Evolutionary conservation across 2,113 vertebrate species (phyloP).

Genomic region (Anarhynchus alexandrinus): DNA sequence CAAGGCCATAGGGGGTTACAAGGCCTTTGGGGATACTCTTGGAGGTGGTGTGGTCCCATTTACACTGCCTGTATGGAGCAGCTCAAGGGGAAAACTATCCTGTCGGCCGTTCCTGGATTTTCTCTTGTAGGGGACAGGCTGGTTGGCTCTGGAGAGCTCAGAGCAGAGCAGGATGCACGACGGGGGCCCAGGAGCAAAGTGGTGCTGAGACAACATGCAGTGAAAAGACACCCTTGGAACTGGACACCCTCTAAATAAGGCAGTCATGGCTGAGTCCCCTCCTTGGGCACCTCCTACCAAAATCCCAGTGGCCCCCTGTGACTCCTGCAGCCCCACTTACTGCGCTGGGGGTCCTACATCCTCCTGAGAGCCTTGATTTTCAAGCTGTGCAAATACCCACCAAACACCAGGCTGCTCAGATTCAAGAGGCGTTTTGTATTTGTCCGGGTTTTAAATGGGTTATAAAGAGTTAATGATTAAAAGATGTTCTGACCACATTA

Average conservation of each 20-base stretch:
- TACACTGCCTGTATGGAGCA: background rate
- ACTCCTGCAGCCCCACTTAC: background rate
- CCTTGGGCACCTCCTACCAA: background rate
- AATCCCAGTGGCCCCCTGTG: background rate
- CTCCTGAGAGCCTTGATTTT: background rate
- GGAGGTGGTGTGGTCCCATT: background rate
- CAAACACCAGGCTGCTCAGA: background rate
- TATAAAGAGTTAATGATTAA: background rate
- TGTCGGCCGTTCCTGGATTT: background rate
- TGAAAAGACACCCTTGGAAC: background rate
- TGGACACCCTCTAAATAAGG: background rate
- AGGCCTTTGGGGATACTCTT: background rate
- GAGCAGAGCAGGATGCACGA: background rate
- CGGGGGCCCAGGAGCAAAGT: background rate
- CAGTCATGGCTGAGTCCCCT: background rate
- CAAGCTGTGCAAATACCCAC: background rate
- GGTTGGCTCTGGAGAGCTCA: background rate
- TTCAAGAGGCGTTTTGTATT: background rate
- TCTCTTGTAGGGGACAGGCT: background rate
- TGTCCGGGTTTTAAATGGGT: background rate
- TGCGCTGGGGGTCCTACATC: background rate
- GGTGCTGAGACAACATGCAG: background rate
- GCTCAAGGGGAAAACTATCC: background rate
- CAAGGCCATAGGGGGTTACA: accelerated
- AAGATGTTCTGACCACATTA: background rate